Evolutionary conservation across 2,888 invertebrate species (phyloP), one percentile per base, ranked within the genome.

Genomic region (Embidobia sp.): DNA sequence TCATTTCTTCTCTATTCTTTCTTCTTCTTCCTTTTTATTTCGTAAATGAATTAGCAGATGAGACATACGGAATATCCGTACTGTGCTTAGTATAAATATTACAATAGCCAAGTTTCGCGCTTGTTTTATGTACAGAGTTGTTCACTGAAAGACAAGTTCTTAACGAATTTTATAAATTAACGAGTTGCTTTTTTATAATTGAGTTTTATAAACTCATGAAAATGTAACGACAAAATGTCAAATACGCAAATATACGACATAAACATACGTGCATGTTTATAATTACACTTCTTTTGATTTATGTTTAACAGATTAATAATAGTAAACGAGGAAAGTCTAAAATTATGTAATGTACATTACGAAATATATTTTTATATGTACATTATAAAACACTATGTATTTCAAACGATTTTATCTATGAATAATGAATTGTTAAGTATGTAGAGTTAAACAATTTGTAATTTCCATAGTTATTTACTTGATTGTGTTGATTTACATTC

Each of bases 141-240:
- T 15, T 29, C 19, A 15, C 10, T 15, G 22, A 44, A 15, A 51
- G 31, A 5, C 42, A 51, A 51, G 37, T 66, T 66, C 29, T 64
- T 31, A 31, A 64, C 15, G 33, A 66, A 66, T 51, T 53, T 66
- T 22, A 44, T 44, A 44, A 42, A 66, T 46, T 66, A 44, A 33
- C 51, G 35, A 51, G 40, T 42, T 64, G 11, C 18, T 49, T 64
- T 51, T 64, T 18, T 33, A 26, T 51, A 51, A 51, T 49, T 51
- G 42, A 42, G 51, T 63, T 63, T 29, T 18, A 40, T 51, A 31
- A n/a, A 42, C 10, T 31, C 16, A n/a, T 16, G 29, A 48, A 18
- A 29, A 4, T 11, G 8, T 33, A 35, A 40, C 13, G 51, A 59
- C 42, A 19, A 64, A 64, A 37, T 40, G 40, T 64, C 42, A 42